These are phyloP conservation scores for Lampris incognitus DNA, from an alignment of 2,113 vertebrate species.

Conservation along the genomic window DNA sequence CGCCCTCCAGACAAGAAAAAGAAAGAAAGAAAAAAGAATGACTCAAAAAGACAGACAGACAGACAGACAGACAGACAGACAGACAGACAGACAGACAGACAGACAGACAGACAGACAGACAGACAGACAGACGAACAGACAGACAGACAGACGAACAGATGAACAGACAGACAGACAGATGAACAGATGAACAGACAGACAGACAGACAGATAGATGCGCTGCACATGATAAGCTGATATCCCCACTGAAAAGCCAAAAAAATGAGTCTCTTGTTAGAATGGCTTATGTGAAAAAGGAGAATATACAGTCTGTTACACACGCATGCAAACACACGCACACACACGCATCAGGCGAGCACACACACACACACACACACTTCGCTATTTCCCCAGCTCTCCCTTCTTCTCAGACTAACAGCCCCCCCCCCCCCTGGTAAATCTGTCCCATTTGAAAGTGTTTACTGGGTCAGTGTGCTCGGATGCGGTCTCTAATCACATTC, in stretches of 20 bases:
- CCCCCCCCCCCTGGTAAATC: conserved; percentile 9
- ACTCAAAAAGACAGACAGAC: not conserved
- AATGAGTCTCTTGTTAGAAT: not conserved
- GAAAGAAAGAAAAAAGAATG: not conserved
- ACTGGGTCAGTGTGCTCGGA: conserved; percentile 60
- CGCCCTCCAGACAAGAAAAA: not conserved
- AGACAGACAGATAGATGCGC: not conserved
- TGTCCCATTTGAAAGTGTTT: conserved; percentile 60
- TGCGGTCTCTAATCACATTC: conserved; percentile 50
- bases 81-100: not conserved
- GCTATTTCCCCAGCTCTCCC: not conserved
- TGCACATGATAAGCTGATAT: not conserved
- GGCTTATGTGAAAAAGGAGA: not conserved
- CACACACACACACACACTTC: not conserved
- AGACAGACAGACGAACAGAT: not conserved
- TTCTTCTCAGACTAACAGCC: conserved; percentile 2
- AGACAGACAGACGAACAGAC: not conserved
- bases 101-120: not conserved
- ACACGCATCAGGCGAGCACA: not conserved
- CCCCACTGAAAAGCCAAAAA: not conserved
- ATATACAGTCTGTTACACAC: not conserved
- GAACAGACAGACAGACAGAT: no score
- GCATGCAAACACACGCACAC: not conserved
- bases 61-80: not conserved
- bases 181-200: no score